A percentile compares a stretch with the other conserved stretches of the same genome.
Conservation (phyloP, 2,113 vertebrate genomes). For the Cyprinodon variegatus region DNA sequence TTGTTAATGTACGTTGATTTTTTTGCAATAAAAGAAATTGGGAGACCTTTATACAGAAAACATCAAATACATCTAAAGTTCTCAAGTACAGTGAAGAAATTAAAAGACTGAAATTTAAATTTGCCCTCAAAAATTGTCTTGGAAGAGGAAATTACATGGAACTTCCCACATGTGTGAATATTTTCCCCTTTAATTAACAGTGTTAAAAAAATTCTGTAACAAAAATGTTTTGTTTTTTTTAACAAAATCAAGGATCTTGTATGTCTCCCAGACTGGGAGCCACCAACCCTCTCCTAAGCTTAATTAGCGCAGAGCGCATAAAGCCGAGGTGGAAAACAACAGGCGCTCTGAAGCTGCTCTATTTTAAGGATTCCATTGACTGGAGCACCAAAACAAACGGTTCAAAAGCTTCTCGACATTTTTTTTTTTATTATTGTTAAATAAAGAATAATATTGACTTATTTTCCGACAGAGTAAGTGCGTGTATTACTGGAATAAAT, state of each 20-base stretch:
- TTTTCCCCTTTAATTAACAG: background rate
- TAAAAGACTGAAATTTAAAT: too few species aligned
- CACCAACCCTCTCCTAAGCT: background rate
- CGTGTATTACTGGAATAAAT: background rate
- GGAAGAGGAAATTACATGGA: background rate
- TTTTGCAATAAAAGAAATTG: background rate
- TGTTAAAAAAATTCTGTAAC: too few species aligned
- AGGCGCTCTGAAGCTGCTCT: background rate
- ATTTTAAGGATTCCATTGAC: background rate
- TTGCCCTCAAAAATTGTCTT: background rate
- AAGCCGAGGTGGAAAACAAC: background rate
- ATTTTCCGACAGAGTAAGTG: too few species aligned
- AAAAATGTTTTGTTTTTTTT: background rate
- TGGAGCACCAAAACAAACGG: background rate
- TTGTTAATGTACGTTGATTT: too few species aligned
- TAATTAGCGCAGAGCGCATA: background rate
- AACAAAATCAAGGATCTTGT: background rate
- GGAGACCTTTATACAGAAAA: background rate
- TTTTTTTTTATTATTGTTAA: background rate
- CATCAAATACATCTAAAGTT: too few species aligned
- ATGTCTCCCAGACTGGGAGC: background rate
- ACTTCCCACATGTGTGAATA: background rate
- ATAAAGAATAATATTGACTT: background rate
- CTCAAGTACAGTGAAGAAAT: background rate
- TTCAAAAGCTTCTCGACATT: background rate